Evolutionary conservation across 2,113 vertebrate species (phyloP), one percentile per base, ranked within the genome.

Genomic region (Upupa epops): DNA sequence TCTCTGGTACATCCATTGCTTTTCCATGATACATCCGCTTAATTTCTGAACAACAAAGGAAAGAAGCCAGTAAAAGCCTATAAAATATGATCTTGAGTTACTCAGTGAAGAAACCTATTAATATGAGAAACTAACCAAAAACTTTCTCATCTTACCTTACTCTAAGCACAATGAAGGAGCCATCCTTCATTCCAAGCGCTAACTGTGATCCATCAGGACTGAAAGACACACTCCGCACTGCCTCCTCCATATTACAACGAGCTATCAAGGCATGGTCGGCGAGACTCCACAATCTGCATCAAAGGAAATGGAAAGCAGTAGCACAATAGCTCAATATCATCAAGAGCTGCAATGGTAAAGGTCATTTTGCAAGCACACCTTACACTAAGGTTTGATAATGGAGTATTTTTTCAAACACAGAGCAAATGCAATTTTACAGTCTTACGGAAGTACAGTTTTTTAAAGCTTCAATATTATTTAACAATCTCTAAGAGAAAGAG

Each of bases 231-330:
- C 98, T 99, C 6, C 99, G 97, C 13, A 99, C 98, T 0, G 98
- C 98, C 85, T 99, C 98, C 68, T 99, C 99, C 99, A 99, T 99
- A 74, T 99, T 99, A 55, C 99, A 99, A 65, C 99, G 98, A 54
- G 99, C 99, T 9, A 99, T 98, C 88, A 99, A 95, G 20, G 98
- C 98, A 31, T 99, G 99, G 87, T 99, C 99, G 8, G 98, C 98
- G 11, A 99, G 98, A 92, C 98, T 99, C 99, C 99, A 99, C 51
- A 99, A 96, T 60, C 99, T 99, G 94, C 13, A 82, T 20, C 80
- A 71, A 40, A 91, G 48, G 37, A 93, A 65, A 77, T 59, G 37
- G 26, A 61, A 48, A 81, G 46, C 24, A 60, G 71, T 19, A 94
- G 32, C 36, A 32, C 42, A 86, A 32, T 17, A 59, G 48, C 89